Percentiles rank a stretch among this genome's conserved stretches.
Conservation (phyloP, 2,888 invertebrate genomes). For the Lepetodrilus schrolli region DNA sequence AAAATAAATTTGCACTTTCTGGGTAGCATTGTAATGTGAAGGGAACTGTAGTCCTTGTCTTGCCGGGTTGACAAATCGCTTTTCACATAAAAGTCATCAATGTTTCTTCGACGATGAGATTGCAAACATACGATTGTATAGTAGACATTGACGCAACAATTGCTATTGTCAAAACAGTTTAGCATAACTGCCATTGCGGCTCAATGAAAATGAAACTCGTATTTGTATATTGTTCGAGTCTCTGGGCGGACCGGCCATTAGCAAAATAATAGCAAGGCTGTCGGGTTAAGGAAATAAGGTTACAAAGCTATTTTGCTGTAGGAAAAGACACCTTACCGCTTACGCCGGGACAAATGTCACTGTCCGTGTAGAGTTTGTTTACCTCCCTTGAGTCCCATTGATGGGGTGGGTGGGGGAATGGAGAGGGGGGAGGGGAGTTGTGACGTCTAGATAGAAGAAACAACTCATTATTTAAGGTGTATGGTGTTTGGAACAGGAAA, state of each 20-base stretch:
- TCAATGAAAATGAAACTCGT: not conserved
- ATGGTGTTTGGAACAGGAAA: no score
- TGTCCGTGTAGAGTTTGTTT: no score
- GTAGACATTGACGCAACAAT: constrained; percentile 24
- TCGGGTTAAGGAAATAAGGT: constrained; percentile 12
- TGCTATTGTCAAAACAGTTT: constrained; percentile 30
- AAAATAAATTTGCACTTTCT: constrained; percentile 29
- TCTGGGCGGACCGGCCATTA: constrained; percentile 11
- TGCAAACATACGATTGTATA: constrained; percentile 6
- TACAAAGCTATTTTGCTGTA: constrained; percentile 8
- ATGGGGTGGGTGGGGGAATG: no score
- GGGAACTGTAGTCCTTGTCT: not conserved
- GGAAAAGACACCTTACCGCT: not conserved
- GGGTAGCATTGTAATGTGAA: not conserved
- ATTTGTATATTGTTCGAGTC: not conserved
- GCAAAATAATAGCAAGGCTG: constrained; percentile 9
- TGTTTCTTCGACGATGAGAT: not conserved
- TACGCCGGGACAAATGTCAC: no score
- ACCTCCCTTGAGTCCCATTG: no score
- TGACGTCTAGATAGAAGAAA: no score
- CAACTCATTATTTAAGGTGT: no score
- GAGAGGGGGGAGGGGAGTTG: no score
- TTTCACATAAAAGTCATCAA: constrained; percentile 26
- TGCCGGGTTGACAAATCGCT: constrained; percentile 13
- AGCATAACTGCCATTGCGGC: constrained; percentile 26